Base-by-base conservation (phyloP, 2,797 vertebrate genomes). In the Peromyscus nudipes region DNA sequence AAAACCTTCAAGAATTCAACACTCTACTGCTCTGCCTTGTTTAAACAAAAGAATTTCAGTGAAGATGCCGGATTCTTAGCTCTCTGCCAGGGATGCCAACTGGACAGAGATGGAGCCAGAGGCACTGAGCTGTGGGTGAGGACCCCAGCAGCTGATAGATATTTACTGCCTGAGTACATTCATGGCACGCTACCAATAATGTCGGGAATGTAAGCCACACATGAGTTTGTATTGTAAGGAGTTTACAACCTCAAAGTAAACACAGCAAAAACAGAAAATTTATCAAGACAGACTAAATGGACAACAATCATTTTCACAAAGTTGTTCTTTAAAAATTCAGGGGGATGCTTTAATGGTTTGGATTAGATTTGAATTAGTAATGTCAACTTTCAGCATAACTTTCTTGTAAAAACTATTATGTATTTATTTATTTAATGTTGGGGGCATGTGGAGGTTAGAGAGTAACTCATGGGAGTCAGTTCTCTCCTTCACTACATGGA, bases 201-300 rank as follows among this genome's bases (percentile, higher is more conserved):
- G 43, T 14, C 43, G 29, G 60, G 77, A 92, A 95, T 31, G 14
- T 67, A 87, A 92, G 62, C 55, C 88, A 95, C 49, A 94, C 92
- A 89, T 91, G 93, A 94, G 94, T 73, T 90, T 94, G 29, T 65
- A 77, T 40, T 21, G 83, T 64, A 91, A 89, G 62, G 31, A 37
- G 11, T 85, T 96, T 92, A 75, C 4, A 52, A 23, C 85, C 55
- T 89, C 85, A 94, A 97, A 95, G 86, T 69, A 97, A 94, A 85
- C 14, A 52, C 0, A 60, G 76, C 71, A 91, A 84, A 84, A 85
- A 81, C 1, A 67, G 75, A 76, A 92, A 93, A 88, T 25, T 29
- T 37, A 91, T 21, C 49, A 75, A 77, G 57, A 92, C 1, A 75
- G 89, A 84, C 83, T 87, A 94, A 84, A 60, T 65, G 40, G 60